phyloP scores from a whole-genome alignment of 2,888 invertebrate genomes.

The Panzeria rudis region DNA sequence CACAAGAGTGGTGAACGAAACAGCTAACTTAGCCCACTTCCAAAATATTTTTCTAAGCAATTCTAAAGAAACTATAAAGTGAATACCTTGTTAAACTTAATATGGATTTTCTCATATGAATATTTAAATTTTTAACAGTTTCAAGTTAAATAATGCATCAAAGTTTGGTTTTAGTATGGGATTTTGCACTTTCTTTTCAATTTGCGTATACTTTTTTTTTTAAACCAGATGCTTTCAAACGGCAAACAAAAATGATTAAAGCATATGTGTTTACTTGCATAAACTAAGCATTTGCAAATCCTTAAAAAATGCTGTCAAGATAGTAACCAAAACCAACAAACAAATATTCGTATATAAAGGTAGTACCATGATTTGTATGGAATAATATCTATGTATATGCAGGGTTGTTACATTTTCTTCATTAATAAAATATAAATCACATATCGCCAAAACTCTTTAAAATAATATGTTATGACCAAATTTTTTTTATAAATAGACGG shows the following conservation, averaged over 20 bases:
- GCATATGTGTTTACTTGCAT: conserved; percentile 25
- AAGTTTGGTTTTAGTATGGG: conserved; percentile 37
- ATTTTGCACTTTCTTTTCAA: conserved; percentile 61
- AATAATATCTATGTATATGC: neutral
- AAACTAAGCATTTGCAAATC: conserved; percentile 81
- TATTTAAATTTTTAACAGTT: neutral
- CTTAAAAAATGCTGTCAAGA: conserved; percentile 81
- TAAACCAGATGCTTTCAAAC: neutral
- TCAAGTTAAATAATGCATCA: conserved; percentile 16
- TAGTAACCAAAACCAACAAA: conserved; percentile 76
- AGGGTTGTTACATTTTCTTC: neutral
- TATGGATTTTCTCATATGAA: neutral
- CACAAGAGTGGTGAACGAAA: too few species aligned
- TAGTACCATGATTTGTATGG: neutral
- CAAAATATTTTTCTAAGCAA: too few species aligned
- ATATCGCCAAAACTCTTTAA: neutral
- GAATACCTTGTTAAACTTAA: conserved; percentile 46
- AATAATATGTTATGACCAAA: too few species aligned
- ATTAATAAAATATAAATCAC: neutral
- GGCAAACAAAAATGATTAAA: conserved; percentile 63
- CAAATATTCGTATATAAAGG: neutral
- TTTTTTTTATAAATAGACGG: too few species aligned
- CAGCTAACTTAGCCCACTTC: too few species aligned
- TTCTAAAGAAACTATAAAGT: too few species aligned
- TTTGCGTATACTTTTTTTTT: conserved; percentile 39